Evolutionary conservation across 2,888 invertebrate genomes (phyloP), one percentile per base, ranked within the genome.

Genomic region (Dusona sp.): DNA sequence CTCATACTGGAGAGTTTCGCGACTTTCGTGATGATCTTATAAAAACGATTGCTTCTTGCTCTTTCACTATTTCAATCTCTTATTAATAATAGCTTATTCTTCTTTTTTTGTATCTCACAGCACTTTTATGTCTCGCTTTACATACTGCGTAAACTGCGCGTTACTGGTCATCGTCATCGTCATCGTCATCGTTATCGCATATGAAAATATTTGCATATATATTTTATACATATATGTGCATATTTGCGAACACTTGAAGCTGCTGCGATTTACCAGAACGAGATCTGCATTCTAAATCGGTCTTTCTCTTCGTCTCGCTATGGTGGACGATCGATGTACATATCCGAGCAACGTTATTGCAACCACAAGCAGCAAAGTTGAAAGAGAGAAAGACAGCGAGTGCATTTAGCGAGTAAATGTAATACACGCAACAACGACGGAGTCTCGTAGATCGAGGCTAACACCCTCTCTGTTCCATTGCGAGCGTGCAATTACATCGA

Each of bases 201-300:
- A 68, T 11, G 11, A 22, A 48, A 22, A 51, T 67, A 45, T 13
- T 19, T 25, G 13, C 3, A 9, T 25, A 45, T 64, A 2, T 36
- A 22, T 25, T 38, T 36, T 22, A 45, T 33, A 36, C 19, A 22
- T 11, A 6, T 36, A 33, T 11, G 11, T 2, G 11, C 13, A 42
- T 29, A 51, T 54, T 54, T 74, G 65, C 16, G n/a, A 54, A 19
- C 61, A 83, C 42, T 77, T 61, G 57, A 38, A 70, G 48, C 74
- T 65, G 74, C 38, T 38, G 78, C 73, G 80, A 85, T 88, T 82
- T 80, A 68, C 82, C 61, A 83, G 88, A 84, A 83, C 85, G 79
- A 87, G 84, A 87, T 88, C 85, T 86, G 83, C 87, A 84, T 87
- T 86, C 77, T 84, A 88, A 85, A 87, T 88, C 88, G 81, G 84